Conservation (phyloP, 2,888 invertebrate genomes). For the Volucella inanis region DNA sequence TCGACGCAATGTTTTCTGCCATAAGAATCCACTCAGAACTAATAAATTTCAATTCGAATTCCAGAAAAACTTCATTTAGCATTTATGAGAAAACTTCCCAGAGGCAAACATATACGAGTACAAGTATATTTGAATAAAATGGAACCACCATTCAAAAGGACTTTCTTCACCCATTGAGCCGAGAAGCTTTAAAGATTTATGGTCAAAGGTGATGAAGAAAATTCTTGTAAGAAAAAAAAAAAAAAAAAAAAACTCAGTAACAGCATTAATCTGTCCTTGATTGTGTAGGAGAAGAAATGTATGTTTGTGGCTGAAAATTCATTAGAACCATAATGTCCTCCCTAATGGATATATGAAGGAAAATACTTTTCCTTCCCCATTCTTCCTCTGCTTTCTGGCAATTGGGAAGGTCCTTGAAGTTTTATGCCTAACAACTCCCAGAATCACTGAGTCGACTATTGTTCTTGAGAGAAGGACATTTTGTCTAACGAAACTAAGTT, state of each 20-base stretch:
- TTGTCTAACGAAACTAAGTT: conserved; percentile 31
- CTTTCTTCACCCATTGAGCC: conserved; percentile 1
- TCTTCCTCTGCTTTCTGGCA: not conserved
- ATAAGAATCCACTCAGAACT: conserved; percentile 27
- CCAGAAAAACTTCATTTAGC: conserved; percentile 52
- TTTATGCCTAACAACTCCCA: conserved; percentile 21
- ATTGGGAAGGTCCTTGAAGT: conserved; percentile 4
- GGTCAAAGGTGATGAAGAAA: conserved; percentile 29
- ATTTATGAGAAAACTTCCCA: conserved; percentile 60
- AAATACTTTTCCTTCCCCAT: not conserved
- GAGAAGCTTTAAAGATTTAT: conserved; percentile 46
- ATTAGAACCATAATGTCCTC: conserved; percentile 28
- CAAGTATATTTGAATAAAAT: not conserved
- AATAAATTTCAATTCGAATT: conserved; percentile 60
- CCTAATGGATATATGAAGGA: conserved; percentile 15
- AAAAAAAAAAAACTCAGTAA: not conserved
- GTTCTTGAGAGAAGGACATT: conserved; percentile 8
- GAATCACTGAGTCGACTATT: conserved; percentile 22
- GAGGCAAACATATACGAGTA: conserved; percentile 15
- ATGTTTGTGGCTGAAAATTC: conserved; percentile 16
- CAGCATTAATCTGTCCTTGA: conserved; percentile 16
- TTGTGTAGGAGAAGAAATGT: not conserved
- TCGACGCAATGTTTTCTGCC: conserved; percentile 26
- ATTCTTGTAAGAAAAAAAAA: conserved; percentile 18
- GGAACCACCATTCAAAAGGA: not conserved